Conservation (phyloP, 2,888 invertebrate genomes). For the Sicus ferrugineus region DNA sequence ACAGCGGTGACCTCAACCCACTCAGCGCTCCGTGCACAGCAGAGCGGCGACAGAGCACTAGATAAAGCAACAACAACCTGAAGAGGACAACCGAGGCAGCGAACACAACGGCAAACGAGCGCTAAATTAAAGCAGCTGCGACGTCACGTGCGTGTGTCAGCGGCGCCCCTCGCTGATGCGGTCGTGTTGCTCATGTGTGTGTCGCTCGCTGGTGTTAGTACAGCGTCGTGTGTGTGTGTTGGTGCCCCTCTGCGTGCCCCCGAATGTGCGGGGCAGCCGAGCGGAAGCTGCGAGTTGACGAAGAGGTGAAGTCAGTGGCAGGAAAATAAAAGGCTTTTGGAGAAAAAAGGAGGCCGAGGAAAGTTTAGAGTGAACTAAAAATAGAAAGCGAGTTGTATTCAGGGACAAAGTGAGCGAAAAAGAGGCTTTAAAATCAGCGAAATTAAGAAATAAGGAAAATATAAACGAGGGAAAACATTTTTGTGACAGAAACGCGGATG, state of each 20-base stretch:
- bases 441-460: neutral
- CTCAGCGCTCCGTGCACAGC: neutral
- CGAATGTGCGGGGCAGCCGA: neutral
- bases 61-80: neutral
- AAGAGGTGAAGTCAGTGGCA: slow-evolving; percentile 11
- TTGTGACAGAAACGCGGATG: neutral
- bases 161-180: neutral
- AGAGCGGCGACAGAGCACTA: neutral
- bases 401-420: neutral
- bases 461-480: neutral
- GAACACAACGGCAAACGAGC: slow-evolving; percentile 10
- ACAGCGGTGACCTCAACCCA: neutral
- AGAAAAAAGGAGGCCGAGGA: slow-evolving; percentile 37
- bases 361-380: slow-evolving; percentile 18
- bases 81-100: neutral
- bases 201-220: neutral
- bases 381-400: slow-evolving; percentile 1
- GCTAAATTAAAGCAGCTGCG: slow-evolving; percentile 27
- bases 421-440: no score
- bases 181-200: neutral
- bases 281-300: neutral
- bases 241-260: neutral
- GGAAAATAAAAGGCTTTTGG: slow-evolving; percentile 35
- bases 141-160: neutral
- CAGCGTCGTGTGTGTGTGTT: neutral